Evolutionary conservation across 2,888 invertebrate species (phyloP).

Genomic region (Portevinia maculata): DNA sequence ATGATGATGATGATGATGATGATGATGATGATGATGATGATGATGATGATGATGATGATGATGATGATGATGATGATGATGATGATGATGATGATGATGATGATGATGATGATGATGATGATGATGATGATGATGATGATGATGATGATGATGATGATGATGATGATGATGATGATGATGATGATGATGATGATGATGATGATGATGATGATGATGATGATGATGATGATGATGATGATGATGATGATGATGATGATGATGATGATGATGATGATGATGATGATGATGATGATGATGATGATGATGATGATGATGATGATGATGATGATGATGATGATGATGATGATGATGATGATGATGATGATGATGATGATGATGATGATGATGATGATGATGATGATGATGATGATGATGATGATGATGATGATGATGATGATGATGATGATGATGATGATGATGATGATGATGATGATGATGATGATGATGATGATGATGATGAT

Average conservation of each 20-base stretch:
- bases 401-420: conserved; percentile 26
- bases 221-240: conserved; percentile 26
- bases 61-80: conserved; percentile 24
- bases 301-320: conserved; percentile 26
- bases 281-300: conserved; percentile 26
- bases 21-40: conserved; percentile 26
- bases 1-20: conserved; percentile 26
- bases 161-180: conserved; percentile 26
- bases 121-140: conserved; percentile 26
- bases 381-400: conserved; percentile 26
- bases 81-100: conserved; percentile 26
- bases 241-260: conserved; percentile 26
- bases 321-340: conserved; percentile 26
- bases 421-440: conserved; percentile 26
- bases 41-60: conserved; percentile 26
- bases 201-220: conserved; percentile 25
- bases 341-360: conserved; percentile 26
- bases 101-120: conserved; percentile 12
- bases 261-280: conserved; percentile 24
- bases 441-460: conserved; percentile 26
- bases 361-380: conserved; percentile 24
- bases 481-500: conserved; percentile 24
- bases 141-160: conserved; percentile 24
- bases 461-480: conserved; percentile 26
- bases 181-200: conserved; percentile 26